Evolutionary conservation across 2,888 invertebrate species (phyloP), one percentile per base, ranked within the genome.

Genomic region (Metallyticus violacea): DNA sequence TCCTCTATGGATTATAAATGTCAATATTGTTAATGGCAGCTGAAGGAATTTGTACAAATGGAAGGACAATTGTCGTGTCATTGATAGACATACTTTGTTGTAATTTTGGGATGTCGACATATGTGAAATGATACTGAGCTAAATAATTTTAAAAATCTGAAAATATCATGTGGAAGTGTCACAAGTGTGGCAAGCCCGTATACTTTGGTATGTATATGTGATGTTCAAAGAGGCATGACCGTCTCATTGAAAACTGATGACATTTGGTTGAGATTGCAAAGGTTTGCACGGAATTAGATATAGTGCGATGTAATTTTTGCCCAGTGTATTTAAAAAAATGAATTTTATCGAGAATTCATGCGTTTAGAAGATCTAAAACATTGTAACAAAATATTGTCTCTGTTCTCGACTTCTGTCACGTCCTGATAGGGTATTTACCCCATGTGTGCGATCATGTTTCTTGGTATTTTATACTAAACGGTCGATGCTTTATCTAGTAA

Each of bases 181-280:
- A 96, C 92, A 96, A 96, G 92, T 96, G 96, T 92, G 95, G 95
- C 89, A 96, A 96, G 92, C 96, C 96, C 87, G 96, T 96, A 89
- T 96, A 94, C 92, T 96, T 96, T 91, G 96, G 96, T 96, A 92
- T 92, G 92, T 91, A 15, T 7, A 78, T n/a, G 40, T 40, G 29
- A 3, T 3, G 29, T 29, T 9, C 2, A 62, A 15, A 62, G 9
- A 62, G 15, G 22, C 1, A 2, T 62, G 15, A 15, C 40, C 1
- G 22, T 15, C 22, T 62, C 40, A 4, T 15, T 9, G 40, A 62
- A 15, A 15, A 0, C 0, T 9, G 6, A 9, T 9, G 1, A 40
- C 15, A 15, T 62, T n/a, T 15, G 40, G 4, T 62, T 3, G 15
- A 62, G 15, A 62, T 62, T 62, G 15, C 15, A 22, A 4, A 40